Evolutionary conservation across 2,113 vertebrate genomes (phyloP).

Genomic region (Casuarius casuarius): DNA sequence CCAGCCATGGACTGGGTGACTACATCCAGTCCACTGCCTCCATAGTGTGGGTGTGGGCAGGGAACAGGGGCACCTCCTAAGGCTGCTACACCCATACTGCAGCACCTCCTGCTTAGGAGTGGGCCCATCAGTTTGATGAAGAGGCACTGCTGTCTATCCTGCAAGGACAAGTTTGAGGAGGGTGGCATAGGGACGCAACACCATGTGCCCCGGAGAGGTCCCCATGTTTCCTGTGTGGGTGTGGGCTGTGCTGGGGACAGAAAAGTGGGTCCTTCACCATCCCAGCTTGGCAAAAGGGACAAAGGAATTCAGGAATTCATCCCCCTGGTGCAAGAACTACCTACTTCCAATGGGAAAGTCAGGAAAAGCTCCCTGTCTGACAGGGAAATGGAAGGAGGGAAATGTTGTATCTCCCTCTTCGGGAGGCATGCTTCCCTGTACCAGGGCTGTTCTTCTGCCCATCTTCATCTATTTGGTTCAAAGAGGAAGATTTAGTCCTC

Average conservation of each 20-base stretch:
- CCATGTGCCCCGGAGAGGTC: background rate
- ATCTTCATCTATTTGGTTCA: background rate
- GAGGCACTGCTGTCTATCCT: background rate
- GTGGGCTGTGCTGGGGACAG: too few species aligned
- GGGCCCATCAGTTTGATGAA: background rate
- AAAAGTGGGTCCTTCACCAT: too few species aligned
- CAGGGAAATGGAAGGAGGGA: background rate
- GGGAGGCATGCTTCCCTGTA: background rate
- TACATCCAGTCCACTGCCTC: background rate
- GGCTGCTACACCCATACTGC: background rate
- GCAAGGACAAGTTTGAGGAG: background rate
- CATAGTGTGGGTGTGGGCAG: background rate
- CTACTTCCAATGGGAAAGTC: background rate
- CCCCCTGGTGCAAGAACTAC: background rate
- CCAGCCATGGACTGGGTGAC: fast-evolving
- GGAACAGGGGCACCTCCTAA: background rate
- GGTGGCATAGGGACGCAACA: background rate
- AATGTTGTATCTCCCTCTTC: fast-evolving
- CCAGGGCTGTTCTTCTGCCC: background rate
- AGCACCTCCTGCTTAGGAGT: background rate
- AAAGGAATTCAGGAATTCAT: too few species aligned
- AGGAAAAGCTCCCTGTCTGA: background rate
- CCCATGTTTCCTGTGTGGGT: background rate
- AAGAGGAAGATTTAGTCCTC: background rate
- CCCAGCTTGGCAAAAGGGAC: background rate